These are phyloP conservation scores for Pipistrellus pygmaeus DNA, from an alignment of 2,797 vertebrate genomes.

Conservation along the genomic window DNA sequence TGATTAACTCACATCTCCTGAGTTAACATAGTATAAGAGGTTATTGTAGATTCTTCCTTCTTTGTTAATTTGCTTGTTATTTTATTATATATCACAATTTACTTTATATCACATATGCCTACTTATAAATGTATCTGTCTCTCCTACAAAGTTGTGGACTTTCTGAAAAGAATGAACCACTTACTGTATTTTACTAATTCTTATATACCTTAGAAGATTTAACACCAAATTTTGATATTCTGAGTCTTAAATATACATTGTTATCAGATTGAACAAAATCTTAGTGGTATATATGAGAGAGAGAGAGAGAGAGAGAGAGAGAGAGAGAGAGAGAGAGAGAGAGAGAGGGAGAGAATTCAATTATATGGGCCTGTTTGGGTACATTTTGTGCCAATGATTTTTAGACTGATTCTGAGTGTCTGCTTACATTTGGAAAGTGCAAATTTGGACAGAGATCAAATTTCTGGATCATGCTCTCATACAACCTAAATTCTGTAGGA, in stretches of 20 bases:
- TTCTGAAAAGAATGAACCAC: conserved; percentile 49
- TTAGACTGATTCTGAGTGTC: conserved; percentile 64
- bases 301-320: not conserved
- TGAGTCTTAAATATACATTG: conserved; percentile 4
- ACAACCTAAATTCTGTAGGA: conserved; percentile 63
- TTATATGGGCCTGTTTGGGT: conserved; percentile 5
- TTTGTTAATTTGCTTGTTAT: conserved; percentile 28
- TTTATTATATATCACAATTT: conserved; percentile 15
- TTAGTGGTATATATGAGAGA: not conserved
- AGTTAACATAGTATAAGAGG: not conserved
- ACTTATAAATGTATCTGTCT: conserved; percentile 34
- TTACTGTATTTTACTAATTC: conserved; percentile 27
- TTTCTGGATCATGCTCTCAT: conserved; percentile 61
- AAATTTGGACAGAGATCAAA: conserved; percentile 64
- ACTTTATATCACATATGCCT: not conserved
- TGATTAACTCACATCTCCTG: not conserved
- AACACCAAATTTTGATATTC: conserved; percentile 48
- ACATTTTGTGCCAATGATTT: conserved; percentile 65
- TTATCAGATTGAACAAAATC: conserved; percentile 13
- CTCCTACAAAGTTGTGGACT: conserved; percentile 14
- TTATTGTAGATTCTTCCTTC: not conserved
- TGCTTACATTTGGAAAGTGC: conserved; percentile 68
- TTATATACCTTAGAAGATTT: conserved; percentile 26
- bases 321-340: not conserved
- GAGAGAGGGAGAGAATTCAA: not conserved